Conservation (phyloP, 1,140 invertebrate genomes). For the Ips typographus region DNA sequence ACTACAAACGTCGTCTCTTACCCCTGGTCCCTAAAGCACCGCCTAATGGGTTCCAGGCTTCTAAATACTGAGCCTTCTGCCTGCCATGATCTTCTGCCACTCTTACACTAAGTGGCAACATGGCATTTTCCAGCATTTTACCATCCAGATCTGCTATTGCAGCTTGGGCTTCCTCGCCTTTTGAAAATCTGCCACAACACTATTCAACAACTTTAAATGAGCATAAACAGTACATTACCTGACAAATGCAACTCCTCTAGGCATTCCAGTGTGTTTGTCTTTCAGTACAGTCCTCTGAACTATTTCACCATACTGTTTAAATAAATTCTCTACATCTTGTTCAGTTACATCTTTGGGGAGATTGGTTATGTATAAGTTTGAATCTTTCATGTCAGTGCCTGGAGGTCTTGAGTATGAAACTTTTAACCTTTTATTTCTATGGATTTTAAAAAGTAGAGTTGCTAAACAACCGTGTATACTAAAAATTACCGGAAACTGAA, state of each 20-base stretch:
- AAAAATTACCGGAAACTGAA: constrained; percentile 54
- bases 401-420: constrained; percentile 90
- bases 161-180: constrained; percentile 82
- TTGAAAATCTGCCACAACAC: constrained; percentile 64
- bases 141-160: constrained; percentile 86
- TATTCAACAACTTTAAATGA: constrained; percentile 5
- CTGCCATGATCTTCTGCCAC: constrained; percentile 92
- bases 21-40: constrained; percentile 39
- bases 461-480: neutral
- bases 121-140: constrained; percentile 78
- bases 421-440: constrained; percentile 59
- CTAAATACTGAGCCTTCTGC: constrained; percentile 67
- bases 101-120: constrained; percentile 77
- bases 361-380: constrained; percentile 93
- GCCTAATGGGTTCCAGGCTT: constrained; percentile 41
- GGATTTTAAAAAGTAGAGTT: constrained; percentile 1
- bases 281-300: constrained; percentile 88
- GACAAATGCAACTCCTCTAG: constrained; percentile 89
- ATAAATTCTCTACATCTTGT: constrained; percentile 78
- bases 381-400: constrained; percentile 91
- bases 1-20: constrained; percentile 33
- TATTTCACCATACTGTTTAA: constrained; percentile 84
- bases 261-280: constrained; percentile 83
- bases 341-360: constrained; percentile 83
- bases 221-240: constrained; percentile 60